Base-by-base conservation (phyloP, 2,113 vertebrate genomes). In the Manacus vitellinus region DNA sequence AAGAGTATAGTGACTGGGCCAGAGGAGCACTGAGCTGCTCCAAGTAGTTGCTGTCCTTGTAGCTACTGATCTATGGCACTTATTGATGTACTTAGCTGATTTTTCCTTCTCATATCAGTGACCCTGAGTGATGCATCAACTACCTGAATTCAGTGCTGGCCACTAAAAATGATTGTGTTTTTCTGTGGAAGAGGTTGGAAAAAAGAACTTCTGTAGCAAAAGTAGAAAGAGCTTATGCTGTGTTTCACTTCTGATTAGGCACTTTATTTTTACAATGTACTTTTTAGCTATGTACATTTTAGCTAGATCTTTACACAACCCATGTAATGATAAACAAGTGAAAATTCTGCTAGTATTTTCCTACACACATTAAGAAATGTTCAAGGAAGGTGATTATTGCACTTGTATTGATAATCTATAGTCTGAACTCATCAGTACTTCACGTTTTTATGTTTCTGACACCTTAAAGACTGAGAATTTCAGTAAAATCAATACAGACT, bases 91-190 rank as follows among this genome's bases (percentile, higher is more conserved):
- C 18, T 71, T 58, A 31, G 39, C 39, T 67, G 43, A 4, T 37
- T 59, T 66, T 65, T 27, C 47, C 25, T 17, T 25, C 52, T 79
- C 0, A 0, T 51, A 7, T 56, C 30, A 8, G 23, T 1, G 8
- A 33, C 12, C 58, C 44, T 22, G 12, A 6, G 20, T 88, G 43
- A 62, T 54, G 25, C 17, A 72, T 56, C 20, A 52, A 5, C 17
- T 46, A 5, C 37, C 27, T 27, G 49, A 88, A 73, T 80, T 93
- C 33, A 74, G 10, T 11, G 7, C 30, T 62, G 41, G 43, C 51
- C 33, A 14, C 19, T 84, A 28, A 63, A 88, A 61, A 25, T 39
- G 1, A 24, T 17, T 35, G 8, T 9, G 1, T 12, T 58, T 74
- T 30, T 56, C 31, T 31, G 9, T 46, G 30, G 12, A 9, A 41